Base-by-base conservation (phyloP, 2,888 invertebrate genomes). In the Bellardia bayeri region DNA sequence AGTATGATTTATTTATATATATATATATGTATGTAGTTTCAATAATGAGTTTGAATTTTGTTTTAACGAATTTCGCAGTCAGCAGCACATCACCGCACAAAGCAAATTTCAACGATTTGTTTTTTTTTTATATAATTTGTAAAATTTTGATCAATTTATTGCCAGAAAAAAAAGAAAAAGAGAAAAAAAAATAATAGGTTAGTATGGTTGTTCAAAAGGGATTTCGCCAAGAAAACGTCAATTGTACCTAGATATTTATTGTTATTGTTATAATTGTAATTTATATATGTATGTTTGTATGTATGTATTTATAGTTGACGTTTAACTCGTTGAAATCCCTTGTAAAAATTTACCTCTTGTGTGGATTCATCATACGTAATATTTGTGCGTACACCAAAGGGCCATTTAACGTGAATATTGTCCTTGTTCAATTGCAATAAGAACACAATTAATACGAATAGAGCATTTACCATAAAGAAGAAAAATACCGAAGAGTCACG, bases 341-440 rank as follows among this genome's bases (percentile, higher is more conserved):
- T 89, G 81, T 82, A 87, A 88, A 89, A 90, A 92, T 95, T 97
- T 97, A 98, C 98, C 97, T 98, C 97, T 96, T 97, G 97, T 88
- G 97, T 96, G 93, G 95, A 96, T 94, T 97, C 97, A 95, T 97
- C 97, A 95, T 97, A 97, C 90, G 98, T 97, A 92, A 98, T 97
- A 95, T 98, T 98, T 94, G 97, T 97, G 95, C 97, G 97, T 93
- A 98, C 97, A 95, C 98, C 98, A 92, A 98, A 96, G 80, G 99
- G 99, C 99, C 99, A 99, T 94, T 98, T 98, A 94, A 99, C 95
- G 95, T 99, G 98, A 91, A 99, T 95, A 93, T 97, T 96, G 94
- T 99, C 98, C 96, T 99, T 99, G 95, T 99, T 98, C 94, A 99
- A 95, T 95, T 99, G 99, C 93, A 99, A 97, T 94, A 99, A 97